Evolutionary conservation across 2,113 vertebrate species (phyloP), one percentile per base, ranked within the genome.

Genomic region (Psilopsiagon aymara): DNA sequence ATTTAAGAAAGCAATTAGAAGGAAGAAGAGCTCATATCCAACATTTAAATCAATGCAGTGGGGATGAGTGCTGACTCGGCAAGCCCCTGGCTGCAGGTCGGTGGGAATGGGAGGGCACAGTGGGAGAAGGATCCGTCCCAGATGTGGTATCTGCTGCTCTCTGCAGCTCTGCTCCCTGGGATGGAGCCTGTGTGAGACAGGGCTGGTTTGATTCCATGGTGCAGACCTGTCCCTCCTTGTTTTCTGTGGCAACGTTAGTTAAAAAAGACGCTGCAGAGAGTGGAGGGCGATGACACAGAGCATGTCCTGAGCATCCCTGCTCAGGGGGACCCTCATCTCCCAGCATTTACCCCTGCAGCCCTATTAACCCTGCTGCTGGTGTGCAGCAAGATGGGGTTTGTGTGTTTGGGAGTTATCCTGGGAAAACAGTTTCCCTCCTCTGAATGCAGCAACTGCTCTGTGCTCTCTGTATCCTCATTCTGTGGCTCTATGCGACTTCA

Each of bases 301-400:
- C 4, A 1, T 31, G 14, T 51, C 27, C 82, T 8, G 23, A n/a
- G 2, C 8, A 0, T 8, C 19, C 33, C 39, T 46, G 85, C 37
- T 75, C 10, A 1, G 0, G 0, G 41, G 24, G 31, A 84, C 4
- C 47, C 71, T 60, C 35, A 2, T 43, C 63, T 55, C 33, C 44
- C 0, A 0, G 35, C 27, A 11, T 25, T 47, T 24, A 39, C 46
- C 69, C 21, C 11, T n/a, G 44, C 17, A 10, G n/a, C 20, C 86
- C 55, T 52, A 33, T 66, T 37, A 33, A 29, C 44, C 28, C 37
- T 31, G 60, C 41, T 46, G 5, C 3, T 20, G 23, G 3, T 2
- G 2, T 8, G 19, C 14, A 41, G 57, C 37, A 13, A 10, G 35
- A 25, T 20, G 41, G 0, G 13, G n/a, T 73, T 33, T 13, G 27